Evolutionary conservation across 2,888 invertebrate genomes (phyloP).

Genomic region (Lottia scabra): DNA sequence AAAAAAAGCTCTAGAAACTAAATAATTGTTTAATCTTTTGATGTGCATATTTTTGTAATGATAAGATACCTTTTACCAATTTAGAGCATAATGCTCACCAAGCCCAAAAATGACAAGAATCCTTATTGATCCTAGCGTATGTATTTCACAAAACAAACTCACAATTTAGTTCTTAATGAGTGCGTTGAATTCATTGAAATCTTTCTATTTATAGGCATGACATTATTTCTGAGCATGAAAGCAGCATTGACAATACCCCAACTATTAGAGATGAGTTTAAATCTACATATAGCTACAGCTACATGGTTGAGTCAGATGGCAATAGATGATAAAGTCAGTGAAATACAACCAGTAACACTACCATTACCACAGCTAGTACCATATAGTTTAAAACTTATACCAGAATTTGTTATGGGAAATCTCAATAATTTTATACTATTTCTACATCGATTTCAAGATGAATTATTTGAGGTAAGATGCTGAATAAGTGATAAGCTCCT

Average conservation of each 20-base stretch:
- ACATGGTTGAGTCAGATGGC: constrained; percentile 90
- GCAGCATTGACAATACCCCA: constrained; percentile 82
- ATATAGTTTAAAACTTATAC: constrained; percentile 75
- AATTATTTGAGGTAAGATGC: constrained; percentile 59
- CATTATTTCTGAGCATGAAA: constrained; percentile 62
- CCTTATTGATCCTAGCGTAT: no score
- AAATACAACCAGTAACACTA: constrained; percentile 57
- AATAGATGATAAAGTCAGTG: constrained; percentile 58
- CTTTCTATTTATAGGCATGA: constrained; percentile 55
- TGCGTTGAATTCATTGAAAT: no score
- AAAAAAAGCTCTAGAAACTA: no score
- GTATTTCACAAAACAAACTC: no score
- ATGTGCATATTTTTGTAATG: no score
- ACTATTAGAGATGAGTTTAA: constrained; percentile 78
- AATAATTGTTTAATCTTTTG: no score
- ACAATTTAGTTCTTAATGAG: no score
- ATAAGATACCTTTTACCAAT: no score
- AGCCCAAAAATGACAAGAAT: no score
- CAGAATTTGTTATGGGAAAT: constrained; percentile 91
- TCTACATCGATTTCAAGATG: constrained; percentile 65
- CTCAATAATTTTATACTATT: constrained; percentile 85
- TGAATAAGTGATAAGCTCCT: neutral
- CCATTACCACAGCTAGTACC: constrained; percentile 62
- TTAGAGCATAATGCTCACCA: no score
- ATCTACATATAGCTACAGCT: constrained; percentile 85